Base-by-base conservation (phyloP, 2,113 vertebrate species). In the Brachypteracias leptosomus region DNA sequence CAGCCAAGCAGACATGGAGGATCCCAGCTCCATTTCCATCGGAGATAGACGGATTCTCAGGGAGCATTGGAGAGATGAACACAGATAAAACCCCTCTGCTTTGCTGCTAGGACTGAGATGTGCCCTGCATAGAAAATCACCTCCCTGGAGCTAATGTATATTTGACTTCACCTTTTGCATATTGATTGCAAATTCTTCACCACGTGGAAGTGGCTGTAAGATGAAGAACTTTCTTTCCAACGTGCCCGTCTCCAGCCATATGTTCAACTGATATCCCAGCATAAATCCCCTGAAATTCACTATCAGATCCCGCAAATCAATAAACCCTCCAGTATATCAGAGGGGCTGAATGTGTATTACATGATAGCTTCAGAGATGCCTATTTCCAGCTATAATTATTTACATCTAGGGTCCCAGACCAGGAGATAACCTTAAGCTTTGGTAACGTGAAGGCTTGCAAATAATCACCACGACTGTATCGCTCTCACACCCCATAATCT, bases 401-500 rank as follows among this genome's bases (percentile, higher is more conserved):
- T 93, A 90, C 76, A 84, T 40, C 31, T 20, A 86, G 44, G 36
- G 85, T 61, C 93, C 83, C 84, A 85, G 95, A 80, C 85, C 90
- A 95, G 84, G 90, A 94, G 90, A 94, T 88, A 93, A 96, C 90
- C 92, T 93, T 92, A 57, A 92, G 80, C n/a, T 93, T 65, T 74
- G 70, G 73, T 75, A 92, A 72, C 86, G 92, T 93, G 92, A 96
- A 96, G 82, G 90, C 93, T 97, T 96, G 85, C 92, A 94, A 96
- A 96, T 96, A 94, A 92, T 94, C 92, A 88, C 86, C 96, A 92
- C 92, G 86, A 28, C 92, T 74, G 67, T 94, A 93, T 94, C 95
- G 52, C 96, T 94, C 96, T 93, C 92, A 86, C 92, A 96, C 90
- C 72, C 96, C 90, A 83, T 94, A 95, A 95, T 90, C 95, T 89